Percentiles rank a stretch among this genome's conserved stretches.
Conservation (phyloP, 2,888 invertebrate species). For the Dolomedes plantarius region DNA sequence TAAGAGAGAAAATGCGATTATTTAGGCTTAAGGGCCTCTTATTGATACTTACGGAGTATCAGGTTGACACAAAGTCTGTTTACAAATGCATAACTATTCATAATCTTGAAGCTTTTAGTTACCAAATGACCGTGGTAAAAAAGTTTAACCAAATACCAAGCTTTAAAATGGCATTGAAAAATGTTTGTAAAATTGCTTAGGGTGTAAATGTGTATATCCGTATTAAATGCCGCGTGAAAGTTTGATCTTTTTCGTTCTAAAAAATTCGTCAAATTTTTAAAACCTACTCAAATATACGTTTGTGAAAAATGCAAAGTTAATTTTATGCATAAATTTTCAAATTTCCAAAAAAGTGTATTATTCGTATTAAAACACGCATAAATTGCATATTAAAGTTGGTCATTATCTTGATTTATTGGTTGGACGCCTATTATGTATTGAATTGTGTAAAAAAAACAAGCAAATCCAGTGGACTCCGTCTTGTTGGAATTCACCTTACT, state of each 20-base stretch:
- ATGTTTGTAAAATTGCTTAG: conserved; percentile 23
- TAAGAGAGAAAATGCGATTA: too few species aligned
- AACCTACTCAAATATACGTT: not conserved
- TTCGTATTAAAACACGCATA: conserved; percentile 43
- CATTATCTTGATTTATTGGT: conserved; percentile 21
- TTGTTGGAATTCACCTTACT: too few species aligned
- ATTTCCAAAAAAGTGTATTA: conserved; percentile 31
- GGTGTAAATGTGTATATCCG: conserved; percentile 7
- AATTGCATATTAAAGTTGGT: conserved; percentile 63
- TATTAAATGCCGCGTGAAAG: conserved; percentile 20
- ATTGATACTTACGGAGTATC: too few species aligned
- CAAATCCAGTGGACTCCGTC: not conserved
- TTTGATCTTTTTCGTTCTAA: not conserved
- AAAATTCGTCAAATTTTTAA: conserved; percentile 5
- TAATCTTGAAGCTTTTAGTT: too few species aligned
- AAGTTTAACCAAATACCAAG: not conserved
- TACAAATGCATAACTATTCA: too few species aligned
- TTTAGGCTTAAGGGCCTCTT: too few species aligned
- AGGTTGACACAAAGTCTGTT: too few species aligned
- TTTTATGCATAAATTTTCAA: conserved; percentile 8
- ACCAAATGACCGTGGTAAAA: too few species aligned
- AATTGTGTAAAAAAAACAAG: too few species aligned
- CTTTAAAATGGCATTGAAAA: conserved; percentile 11
- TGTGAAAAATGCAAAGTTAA: not conserved
- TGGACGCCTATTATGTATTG: conserved; percentile 49